Percentiles rank a stretch among this genome's conserved stretches.
Evolutionary conservation across 2,113 vertebrate species (phyloP).

Genomic region (Ceratotherium simum): DNA sequence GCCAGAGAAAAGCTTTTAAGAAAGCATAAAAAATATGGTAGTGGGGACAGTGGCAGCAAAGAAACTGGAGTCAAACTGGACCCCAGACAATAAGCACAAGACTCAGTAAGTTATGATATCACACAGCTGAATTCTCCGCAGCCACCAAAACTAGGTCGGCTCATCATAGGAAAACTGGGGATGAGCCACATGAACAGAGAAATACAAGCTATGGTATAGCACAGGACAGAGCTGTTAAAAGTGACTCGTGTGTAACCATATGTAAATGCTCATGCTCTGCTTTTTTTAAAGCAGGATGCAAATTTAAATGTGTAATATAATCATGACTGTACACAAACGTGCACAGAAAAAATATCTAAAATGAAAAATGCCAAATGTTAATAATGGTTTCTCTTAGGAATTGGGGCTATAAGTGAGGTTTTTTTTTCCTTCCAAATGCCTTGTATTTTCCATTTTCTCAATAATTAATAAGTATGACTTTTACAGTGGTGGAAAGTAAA

Average conservation of each 20-base stretch:
- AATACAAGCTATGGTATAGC: rapidly evolving
- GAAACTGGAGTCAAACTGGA: neutral
- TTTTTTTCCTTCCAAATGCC: neutral
- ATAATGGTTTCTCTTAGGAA: neutral
- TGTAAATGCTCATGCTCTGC: neutral
- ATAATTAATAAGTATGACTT: slow-evolving; percentile 1
- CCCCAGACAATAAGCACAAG: neutral
- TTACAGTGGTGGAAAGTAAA: neutral
- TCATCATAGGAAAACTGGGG: neutral
- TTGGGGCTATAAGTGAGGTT: neutral
- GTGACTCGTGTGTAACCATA: neutral
- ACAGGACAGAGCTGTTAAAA: rapidly evolving
- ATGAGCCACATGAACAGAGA: neutral
- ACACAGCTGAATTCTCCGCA: neutral
- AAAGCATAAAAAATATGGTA: neutral
- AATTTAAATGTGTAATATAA: neutral
- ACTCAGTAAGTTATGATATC: neutral
- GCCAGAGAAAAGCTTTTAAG: neutral
- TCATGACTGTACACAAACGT: neutral
- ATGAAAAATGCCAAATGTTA: neutral
- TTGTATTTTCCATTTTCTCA: slow-evolving; percentile 31
- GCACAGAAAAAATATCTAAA: slow-evolving; percentile 10
- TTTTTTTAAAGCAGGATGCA: neutral
- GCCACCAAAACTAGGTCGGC: neutral
- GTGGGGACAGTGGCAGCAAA: neutral